Evolutionary conservation across 2,797 vertebrate species (phyloP).

Genomic region (Coilia nasus): DNA sequence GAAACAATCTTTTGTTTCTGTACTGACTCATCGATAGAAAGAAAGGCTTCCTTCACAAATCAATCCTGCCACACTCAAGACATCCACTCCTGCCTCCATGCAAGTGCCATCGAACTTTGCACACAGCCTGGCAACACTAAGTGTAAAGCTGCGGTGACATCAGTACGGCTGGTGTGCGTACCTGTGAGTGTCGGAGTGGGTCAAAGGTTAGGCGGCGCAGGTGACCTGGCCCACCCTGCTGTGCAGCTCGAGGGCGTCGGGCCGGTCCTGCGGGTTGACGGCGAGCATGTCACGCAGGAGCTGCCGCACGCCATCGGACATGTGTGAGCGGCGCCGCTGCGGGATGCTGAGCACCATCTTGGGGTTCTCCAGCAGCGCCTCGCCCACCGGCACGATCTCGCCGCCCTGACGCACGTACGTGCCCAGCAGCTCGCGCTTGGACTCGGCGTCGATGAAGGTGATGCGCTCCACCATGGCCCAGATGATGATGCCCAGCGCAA

Average conservation of each 20-base stretch:
- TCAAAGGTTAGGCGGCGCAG: slow-evolving; percentile 81
- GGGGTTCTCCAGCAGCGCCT: slow-evolving; percentile 96
- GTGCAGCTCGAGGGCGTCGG: slow-evolving; percentile 91
- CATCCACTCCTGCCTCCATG: too few relatives aligned
- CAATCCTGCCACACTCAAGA: too few relatives aligned
- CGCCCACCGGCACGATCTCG: slow-evolving; percentile 93
- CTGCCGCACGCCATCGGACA: slow-evolving; percentile 89
- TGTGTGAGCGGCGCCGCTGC: slow-evolving; percentile 90
- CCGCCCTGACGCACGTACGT: slow-evolving; percentile 90
- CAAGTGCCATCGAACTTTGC: too few relatives aligned
- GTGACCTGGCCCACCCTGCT: slow-evolving; percentile 90
- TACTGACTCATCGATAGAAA: too few relatives aligned
- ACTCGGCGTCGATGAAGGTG: slow-evolving; percentile 92
- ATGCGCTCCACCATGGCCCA: slow-evolving; percentile 98
- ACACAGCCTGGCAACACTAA: too few relatives aligned
- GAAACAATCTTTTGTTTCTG: too few relatives aligned
- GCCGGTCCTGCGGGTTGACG: slow-evolving; percentile 94
- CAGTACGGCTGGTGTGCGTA: slow-evolving; percentile 22
- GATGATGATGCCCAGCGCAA: slow-evolving; percentile 95
- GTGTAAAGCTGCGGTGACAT: not conserved
- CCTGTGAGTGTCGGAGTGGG: slow-evolving; percentile 44
- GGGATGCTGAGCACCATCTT: slow-evolving; percentile 97
- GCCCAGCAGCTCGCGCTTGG: slow-evolving; percentile 92
- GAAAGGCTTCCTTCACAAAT: too few relatives aligned
- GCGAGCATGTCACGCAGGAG: slow-evolving; percentile 96